Conservation (phyloP, 2,797 vertebrate species). For the Sus cebifrons region DNA sequence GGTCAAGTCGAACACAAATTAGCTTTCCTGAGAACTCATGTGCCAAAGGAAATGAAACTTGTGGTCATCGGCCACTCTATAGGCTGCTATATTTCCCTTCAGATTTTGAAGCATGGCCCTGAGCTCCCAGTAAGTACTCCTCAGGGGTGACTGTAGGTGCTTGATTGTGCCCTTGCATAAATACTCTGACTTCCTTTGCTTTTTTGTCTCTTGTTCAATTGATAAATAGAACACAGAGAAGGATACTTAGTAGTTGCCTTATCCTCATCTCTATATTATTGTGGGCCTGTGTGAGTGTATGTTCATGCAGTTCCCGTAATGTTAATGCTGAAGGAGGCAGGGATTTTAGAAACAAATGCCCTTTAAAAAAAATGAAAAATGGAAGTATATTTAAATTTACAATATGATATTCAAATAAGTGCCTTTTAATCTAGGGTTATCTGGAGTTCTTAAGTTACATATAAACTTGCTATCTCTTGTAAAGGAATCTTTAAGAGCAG, state of each 20-base stretch:
- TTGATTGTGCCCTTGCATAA: background rate
- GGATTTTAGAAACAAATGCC: conserved; percentile 40
- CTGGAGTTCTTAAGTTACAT: background rate
- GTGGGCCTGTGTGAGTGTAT: background rate
- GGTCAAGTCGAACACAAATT: conserved; percentile 98
- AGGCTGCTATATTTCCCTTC: conserved; percentile 95
- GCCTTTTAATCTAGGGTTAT: conserved; percentile 11
- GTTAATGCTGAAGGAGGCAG: background rate
- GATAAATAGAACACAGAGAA: background rate
- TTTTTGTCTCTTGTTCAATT: background rate
- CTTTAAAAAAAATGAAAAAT: background rate
- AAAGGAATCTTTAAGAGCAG: conserved; percentile 1
- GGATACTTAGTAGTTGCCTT: background rate
- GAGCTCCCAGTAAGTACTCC: conserved; percentile 92
- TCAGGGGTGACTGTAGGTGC: no score
- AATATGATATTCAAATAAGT: background rate
- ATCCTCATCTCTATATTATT: background rate
- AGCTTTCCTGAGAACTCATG: conserved; percentile 93
- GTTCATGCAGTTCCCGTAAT: background rate
- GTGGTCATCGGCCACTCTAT: conserved; percentile 97
- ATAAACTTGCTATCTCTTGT: conserved; percentile 21
- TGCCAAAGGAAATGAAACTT: conserved; percentile 94
- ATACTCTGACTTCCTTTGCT: background rate
- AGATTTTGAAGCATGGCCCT: conserved; percentile 95
- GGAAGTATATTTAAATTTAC: background rate